Conservation (phyloP, 2,888 invertebrate species). For the Operophtera brumata region DNA sequence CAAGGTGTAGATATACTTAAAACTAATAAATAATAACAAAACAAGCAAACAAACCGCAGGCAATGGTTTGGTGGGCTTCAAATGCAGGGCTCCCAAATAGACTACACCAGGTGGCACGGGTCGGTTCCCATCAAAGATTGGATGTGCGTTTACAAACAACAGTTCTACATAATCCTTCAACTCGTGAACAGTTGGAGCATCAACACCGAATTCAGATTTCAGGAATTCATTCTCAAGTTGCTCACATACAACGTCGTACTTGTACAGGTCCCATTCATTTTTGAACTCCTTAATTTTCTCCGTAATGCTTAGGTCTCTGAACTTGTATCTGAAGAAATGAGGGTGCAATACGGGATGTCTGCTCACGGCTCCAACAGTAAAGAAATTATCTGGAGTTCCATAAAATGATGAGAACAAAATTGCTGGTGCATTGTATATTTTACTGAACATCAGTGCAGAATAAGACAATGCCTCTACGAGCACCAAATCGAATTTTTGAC, state of each 20-base stretch:
- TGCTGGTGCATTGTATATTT: slow-evolving; percentile 40
- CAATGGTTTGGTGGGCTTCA: slow-evolving; percentile 37
- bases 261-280: slow-evolving; percentile 30
- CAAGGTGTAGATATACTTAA: no score
- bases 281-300: slow-evolving; percentile 33
- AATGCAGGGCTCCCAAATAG: slow-evolving; percentile 41
- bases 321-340: slow-evolving; percentile 29
- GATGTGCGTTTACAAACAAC: slow-evolving; percentile 41
- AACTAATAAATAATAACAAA: background rate
- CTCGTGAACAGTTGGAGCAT: slow-evolving; percentile 36
- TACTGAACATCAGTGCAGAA: slow-evolving; percentile 34
- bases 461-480: slow-evolving; percentile 37
- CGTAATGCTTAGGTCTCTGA: slow-evolving; percentile 25
- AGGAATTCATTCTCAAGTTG: slow-evolving; percentile 32
- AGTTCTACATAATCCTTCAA: slow-evolving; percentile 41
- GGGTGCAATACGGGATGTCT: slow-evolving; percentile 39
- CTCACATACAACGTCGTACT: slow-evolving; percentile 12
- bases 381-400: slow-evolving; percentile 32
- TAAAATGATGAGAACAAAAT: slow-evolving; percentile 39
- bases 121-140: slow-evolving; percentile 41
- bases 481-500: slow-evolving; percentile 44
- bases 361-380: slow-evolving; percentile 34
- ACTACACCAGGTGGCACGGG: slow-evolving; percentile 45
- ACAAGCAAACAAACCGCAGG: slow-evolving; percentile 16
- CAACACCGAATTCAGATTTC: slow-evolving; percentile 35